Evolutionary conservation across 2,888 invertebrate species (phyloP).

Genomic region (Lithophane ornitopus): DNA sequence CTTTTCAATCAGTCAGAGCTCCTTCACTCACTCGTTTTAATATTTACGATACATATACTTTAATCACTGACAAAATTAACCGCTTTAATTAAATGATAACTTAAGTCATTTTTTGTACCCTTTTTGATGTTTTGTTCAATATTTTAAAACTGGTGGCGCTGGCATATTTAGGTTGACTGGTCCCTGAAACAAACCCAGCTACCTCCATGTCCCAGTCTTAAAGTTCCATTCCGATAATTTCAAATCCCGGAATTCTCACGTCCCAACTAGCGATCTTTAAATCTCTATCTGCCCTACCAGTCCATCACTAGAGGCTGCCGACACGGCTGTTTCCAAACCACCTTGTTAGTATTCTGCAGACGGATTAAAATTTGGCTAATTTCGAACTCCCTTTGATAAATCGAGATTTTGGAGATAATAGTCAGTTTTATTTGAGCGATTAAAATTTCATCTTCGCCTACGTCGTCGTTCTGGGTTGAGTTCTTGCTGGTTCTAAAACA

Average conservation of each 20-base stretch:
- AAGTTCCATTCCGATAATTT: not conserved
- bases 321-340: constrained; percentile 47
- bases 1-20: constrained; percentile 30
- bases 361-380: constrained; percentile 65
- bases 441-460: constrained; percentile 26
- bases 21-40: not conserved
- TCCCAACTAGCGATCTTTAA: not conserved
- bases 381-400: constrained; percentile 54
- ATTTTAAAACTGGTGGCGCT: not conserved
- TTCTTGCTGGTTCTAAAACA: constrained; percentile 8
- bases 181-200: not conserved
- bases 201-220: not conserved
- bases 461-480: not conserved
- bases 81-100: not conserved
- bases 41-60: constrained; percentile 16
- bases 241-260: constrained; percentile 2
- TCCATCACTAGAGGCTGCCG: constrained; percentile 46
- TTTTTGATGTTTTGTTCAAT: not conserved
- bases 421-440: constrained; percentile 44
- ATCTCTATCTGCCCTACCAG: not conserved
- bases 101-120: not conserved
- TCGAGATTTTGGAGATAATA: constrained; percentile 42
- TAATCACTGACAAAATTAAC: not conserved
- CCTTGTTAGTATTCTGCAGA: constrained; percentile 62
- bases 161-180: not conserved